Evolutionary conservation across 2,888 invertebrate genomes (phyloP), one percentile per base, ranked within the genome.

Genomic region (Polylopha cassiicola): DNA sequence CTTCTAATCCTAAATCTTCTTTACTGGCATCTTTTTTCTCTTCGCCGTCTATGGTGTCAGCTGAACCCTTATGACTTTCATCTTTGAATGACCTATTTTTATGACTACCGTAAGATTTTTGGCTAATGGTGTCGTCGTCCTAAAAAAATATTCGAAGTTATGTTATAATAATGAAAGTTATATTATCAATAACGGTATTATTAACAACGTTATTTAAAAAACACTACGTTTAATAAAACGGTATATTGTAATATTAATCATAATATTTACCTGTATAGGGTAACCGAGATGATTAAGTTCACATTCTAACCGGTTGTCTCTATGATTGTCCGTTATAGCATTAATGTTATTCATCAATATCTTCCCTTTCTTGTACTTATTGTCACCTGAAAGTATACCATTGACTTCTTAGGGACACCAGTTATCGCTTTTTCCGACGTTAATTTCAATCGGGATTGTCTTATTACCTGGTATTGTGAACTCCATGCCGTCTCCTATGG

Each of bases 401-500:
- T 37, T 46, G 24, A 48, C 46, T 47, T 47, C 37, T 47, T 47
- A 47, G 36, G 34, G 44, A 44, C 30, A 44, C 41, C 26, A 37
- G 31, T 43, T 31, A 34, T 43, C 24, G 27, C 30, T 41, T 31
- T 34, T 41, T 24, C 27, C 17, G 24, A 17, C 16, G 17, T 20
- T 21, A 18, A 13, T 11, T n/a, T 32, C 15, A 33, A 34, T 27
- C 36, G 17, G 38, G 27, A 46, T 36, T 37, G 31, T 39, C 50
- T 50, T 73, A 37, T 47, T 88, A 90, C 95, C 95, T 77, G 95
- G 95, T 86, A 95, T 95, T 33, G 95, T 95, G 67, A 95, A 95
- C 78, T 95, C 95, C 93, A 95, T 95, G 53, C 95, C 95, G 72
- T 95, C 95, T 29, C 95, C 95, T 64, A 95, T 95, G 47, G 95